Evolutionary conservation across 2,797 vertebrate species (phyloP), one percentile per base, ranked within the genome.

Genomic region (Mormyrops boulengeri): DNA sequence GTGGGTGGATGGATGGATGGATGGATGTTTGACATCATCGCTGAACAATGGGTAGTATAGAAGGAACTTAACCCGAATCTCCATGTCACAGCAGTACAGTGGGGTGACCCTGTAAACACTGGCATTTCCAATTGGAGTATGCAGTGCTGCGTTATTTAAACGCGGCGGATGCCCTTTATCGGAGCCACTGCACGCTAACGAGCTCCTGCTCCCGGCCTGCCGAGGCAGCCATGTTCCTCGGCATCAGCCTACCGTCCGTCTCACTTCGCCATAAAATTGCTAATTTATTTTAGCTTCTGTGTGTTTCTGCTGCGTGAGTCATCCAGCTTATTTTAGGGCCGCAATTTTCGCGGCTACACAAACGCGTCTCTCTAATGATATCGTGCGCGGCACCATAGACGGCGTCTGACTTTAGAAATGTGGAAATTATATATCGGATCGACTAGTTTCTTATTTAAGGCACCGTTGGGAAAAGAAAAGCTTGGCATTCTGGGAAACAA

Each of bases 281-380:
- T 14, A 55, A 55, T 86, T 86, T 55, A 86, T 86, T 86, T 86
- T 86, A 30, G 49, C 49, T 55, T 55, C 85, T 86, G 14, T 49
- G 50, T 55, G 50, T 55, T 86, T 55, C 22, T 6, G 30, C 85
- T 19, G 50, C 12, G 22, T 86, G 85, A 86, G 9, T 86, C 80
- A 85, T 22, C 80, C 47, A 4, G 82, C 50, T 55, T 55, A 55
- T 86, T 55, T 86, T 86, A 38, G 85, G 14, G 9, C 50, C 22
- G 47, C 0, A 4, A 85, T 50, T 47, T 34, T 86, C 50, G 49
- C 47, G 17, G 84, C 44, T 4, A 22, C 80, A 85, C 44, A 47
- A 22, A 86, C 19, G 85, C 12, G 14, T 6, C 22, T 30, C 85
- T 38, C 26, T 55, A 22, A 53, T 38, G 19, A 38, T 38, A 55